These are phyloP conservation scores for Cotesia vestalis DNA, from an alignment of 1,140 invertebrate species.

Conservation along the genomic window DNA sequence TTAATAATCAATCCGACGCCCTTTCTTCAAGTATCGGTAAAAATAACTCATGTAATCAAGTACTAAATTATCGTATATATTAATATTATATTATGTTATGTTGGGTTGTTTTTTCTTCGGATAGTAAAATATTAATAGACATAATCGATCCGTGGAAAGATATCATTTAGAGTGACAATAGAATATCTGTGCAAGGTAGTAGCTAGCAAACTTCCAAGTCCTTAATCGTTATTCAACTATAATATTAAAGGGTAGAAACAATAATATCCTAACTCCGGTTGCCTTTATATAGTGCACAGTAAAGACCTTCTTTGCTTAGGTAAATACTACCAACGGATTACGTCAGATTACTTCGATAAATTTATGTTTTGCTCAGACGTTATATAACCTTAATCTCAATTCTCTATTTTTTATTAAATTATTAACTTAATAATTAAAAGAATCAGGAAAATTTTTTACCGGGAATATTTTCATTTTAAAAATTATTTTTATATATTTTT, in stretches of 20 bases:
- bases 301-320: slow-evolving; percentile 43
- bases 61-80: no score
- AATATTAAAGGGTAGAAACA: slow-evolving; percentile 65
- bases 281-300: slow-evolving; percentile 20
- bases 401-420: neutral
- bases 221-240: slow-evolving; percentile 61
- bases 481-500: no score
- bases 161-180: slow-evolving; percentile 40
- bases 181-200: slow-evolving; percentile 38
- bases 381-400: slow-evolving; percentile 1
- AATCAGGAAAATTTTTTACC: neutral
- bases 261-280: slow-evolving; percentile 55
- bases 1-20: no score
- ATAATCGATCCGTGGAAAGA: no score
- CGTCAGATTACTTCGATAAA: slow-evolving; percentile 56
- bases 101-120: no score
- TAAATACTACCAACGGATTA: slow-evolving; percentile 62
- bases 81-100: no score
- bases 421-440: no score
- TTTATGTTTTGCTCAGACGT: slow-evolving; percentile 52
- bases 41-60: neutral
- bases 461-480: no score
- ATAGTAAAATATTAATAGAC: no score
- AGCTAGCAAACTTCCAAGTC: slow-evolving; percentile 54
- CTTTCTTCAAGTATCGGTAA: neutral